Conservation (phyloP, 1,140 invertebrate species). For the Drosophila carrolli region DNA sequence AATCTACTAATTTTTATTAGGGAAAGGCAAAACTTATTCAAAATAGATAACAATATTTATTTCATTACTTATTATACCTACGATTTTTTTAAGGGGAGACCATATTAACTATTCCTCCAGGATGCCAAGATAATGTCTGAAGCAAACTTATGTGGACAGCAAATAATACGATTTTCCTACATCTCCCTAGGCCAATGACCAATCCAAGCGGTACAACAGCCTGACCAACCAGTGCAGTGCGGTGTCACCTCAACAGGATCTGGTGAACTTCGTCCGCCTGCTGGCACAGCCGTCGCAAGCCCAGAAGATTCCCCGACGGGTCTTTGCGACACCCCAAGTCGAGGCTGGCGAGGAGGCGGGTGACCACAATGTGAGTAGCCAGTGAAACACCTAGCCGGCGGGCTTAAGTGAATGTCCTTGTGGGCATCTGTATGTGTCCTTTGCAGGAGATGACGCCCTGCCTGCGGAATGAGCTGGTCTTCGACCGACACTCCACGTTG, state of each 20-base stretch:
- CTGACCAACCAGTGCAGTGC: conserved; percentile 89
- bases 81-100: too few relatives aligned
- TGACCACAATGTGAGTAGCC: conserved; percentile 76
- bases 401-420: neutral
- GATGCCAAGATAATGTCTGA: too few relatives aligned
- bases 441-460: conserved; percentile 88
- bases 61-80: too few relatives aligned
- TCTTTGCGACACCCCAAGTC: conserved; percentile 89
- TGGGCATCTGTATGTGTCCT: neutral
- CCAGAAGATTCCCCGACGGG: conserved; percentile 86
- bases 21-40: too few relatives aligned
- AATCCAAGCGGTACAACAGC: conserved; percentile 90
- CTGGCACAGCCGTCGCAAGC: conserved; percentile 87
- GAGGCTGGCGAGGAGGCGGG: conserved; percentile 72
- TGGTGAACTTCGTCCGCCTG: conserved; percentile 90
- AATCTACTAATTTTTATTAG: too few relatives aligned
- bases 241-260: conserved; percentile 89
- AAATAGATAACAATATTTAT: too few relatives aligned
- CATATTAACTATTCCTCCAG: too few relatives aligned
- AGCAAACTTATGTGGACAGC: too few relatives aligned
- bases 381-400: neutral
- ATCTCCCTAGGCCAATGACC: conserved; percentile 88
- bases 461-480: conserved; percentile 93
- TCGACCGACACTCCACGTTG: conserved; percentile 91
- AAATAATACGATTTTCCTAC: neutral